These are phyloP conservation scores for Cynaeus angustus DNA, from an alignment of 2,888 invertebrate genomes.

Conservation along the genomic window DNA sequence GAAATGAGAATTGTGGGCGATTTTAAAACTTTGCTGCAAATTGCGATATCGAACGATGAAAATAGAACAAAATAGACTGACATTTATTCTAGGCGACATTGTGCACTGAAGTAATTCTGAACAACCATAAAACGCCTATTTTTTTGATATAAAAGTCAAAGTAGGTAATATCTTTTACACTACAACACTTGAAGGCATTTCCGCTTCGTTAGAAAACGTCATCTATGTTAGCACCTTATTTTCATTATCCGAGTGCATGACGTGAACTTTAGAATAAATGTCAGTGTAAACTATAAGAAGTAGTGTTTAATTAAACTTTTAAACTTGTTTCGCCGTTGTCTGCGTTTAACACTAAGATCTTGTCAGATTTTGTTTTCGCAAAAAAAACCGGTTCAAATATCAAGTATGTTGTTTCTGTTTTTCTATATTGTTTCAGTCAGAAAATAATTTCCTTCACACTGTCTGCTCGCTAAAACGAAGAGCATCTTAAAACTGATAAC, in stretches of 20 bases:
- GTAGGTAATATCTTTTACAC: slow-evolving; percentile 26
- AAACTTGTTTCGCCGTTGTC: neutral
- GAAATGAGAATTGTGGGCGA: neutral
- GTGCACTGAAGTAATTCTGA: slow-evolving; percentile 1
- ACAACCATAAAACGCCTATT: slow-evolving; percentile 7
- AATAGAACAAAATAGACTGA: neutral
- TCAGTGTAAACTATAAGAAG: slow-evolving; percentile 31
- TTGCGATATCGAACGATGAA: neutral
- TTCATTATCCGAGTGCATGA: slow-evolving; percentile 34
- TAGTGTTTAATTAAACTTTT: slow-evolving; percentile 34
- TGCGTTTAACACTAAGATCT: neutral
- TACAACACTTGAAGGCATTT: slow-evolving; percentile 26
- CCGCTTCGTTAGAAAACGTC: slow-evolving; percentile 40
- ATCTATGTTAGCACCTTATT: slow-evolving; percentile 7
- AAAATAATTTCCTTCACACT: too few species aligned
- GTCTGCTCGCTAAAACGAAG: too few species aligned
- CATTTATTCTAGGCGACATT: neutral
- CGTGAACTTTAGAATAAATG: slow-evolving; percentile 40
- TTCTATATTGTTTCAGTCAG: too few species aligned
- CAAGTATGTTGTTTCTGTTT: too few species aligned
- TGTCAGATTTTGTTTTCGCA: neutral
- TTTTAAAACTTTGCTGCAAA: neutral
- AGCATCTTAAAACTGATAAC: too few species aligned
- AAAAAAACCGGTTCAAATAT: too few species aligned
- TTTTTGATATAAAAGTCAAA: slow-evolving; percentile 1